Percentiles rank a stretch among this genome's conserved stretches.
phyloP scores from a whole-genome alignment of 2,113 vertebrate species.

The Sorex fumeus region DNA sequence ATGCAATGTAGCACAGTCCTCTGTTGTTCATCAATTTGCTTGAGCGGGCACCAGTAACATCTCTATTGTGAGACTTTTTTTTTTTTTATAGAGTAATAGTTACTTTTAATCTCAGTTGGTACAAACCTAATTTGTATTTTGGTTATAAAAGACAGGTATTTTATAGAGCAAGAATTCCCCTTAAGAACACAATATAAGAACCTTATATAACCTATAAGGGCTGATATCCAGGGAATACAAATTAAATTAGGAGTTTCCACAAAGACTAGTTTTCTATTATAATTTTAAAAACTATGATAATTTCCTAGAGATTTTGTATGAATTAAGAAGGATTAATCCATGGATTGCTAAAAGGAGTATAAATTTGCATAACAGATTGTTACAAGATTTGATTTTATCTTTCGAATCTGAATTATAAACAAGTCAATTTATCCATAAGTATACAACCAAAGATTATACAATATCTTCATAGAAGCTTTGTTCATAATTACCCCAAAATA shows the following conservation, averaged over 20 bases:
- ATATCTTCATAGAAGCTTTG: not conserved
- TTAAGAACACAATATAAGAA: too few species aligned
- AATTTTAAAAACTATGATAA: not conserved
- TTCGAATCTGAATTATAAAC: not conserved
- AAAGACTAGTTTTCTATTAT: not conserved
- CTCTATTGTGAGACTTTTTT: too few species aligned
- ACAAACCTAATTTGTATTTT: not conserved
- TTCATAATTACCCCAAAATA: not conserved
- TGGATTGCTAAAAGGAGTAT: not conserved
- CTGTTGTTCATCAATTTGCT: too few species aligned
- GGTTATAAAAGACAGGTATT: not conserved
- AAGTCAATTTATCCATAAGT: not conserved
- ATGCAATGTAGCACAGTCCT: too few species aligned
- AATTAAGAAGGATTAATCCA: conserved; percentile 22
- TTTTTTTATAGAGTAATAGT: not conserved
- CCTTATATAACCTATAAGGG: not conserved
- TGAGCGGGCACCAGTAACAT: too few species aligned
- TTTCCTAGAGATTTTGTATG: not conserved
- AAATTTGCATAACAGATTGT: not conserved
- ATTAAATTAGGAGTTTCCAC: not conserved
- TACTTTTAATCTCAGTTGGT: not conserved
- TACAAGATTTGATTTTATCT: conserved; percentile 3
- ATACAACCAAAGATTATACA: not conserved
- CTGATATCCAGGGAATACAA: not conserved
- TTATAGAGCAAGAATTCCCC: not conserved